Base-by-base conservation (phyloP, 2,888 invertebrate genomes). In the Marronus borbonicus region DNA sequence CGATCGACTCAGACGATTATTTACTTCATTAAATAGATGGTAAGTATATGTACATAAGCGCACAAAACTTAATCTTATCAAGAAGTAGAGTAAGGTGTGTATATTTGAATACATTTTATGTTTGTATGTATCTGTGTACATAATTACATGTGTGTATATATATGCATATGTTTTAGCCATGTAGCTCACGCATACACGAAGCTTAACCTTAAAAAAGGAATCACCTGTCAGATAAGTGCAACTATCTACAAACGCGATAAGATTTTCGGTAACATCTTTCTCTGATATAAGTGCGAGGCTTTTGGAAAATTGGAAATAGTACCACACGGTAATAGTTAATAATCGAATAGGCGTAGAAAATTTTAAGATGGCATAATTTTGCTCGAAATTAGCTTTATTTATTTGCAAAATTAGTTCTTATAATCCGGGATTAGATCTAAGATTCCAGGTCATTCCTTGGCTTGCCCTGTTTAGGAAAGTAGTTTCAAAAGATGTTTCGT, bases 181-280 rank as follows among this genome's bases (percentile, higher is more conserved):
- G 20, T 55, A 20, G 55, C 31, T 31, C 50, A 68, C 68, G n/a
- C 68, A 74, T 20, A 74, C 72, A 62, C 60, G 52, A 55, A 68
- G 17, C 31, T 50, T 76, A 76, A 76, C 76, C 76, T 68, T 76
- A 76, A 68, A 76, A 52, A 68, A 68, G 66, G 76, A 76, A 68
- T 76, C 76, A 76, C 76, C 76, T 76, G 76, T 76, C 76, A 68
- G 76, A 76, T 76, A 76, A 52, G 60, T 74, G 72, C 72, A 74
- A 62, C 24, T 28, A 31, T 62, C 14, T 62, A 62, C 24, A 31
- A 20, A 7, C 24, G 49, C 12, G 68, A 68, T 68, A 68, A 68
- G 68, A 50, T 68, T 24, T 68, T 68, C n/a, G 68, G 68, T 68
- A 24, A 39, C 28, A 68, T 68, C 62, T 62, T 62, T 62, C 62